Evolutionary conservation across 2,888 invertebrate genomes (phyloP).

Genomic region (Orchesellides sinensis): DNA sequence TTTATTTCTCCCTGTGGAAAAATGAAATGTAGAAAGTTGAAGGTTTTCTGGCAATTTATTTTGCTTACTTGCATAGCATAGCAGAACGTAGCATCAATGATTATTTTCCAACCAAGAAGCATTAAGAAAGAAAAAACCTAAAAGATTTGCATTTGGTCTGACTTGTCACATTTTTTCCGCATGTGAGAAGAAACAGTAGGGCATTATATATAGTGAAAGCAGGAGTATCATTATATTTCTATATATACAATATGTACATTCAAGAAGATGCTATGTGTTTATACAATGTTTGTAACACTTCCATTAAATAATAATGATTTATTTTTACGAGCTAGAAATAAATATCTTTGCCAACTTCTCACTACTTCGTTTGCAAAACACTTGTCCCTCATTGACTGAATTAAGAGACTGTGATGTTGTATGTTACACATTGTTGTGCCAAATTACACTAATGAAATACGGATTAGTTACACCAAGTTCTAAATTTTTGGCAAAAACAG

Average conservation of each 20-base stretch:
- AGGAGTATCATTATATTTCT: no score
- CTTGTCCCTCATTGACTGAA: slow-evolving; percentile 40
- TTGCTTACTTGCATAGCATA: background rate
- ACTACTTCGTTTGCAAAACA: background rate
- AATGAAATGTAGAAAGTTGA: background rate
- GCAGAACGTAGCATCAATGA: background rate
- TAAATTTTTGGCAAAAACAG: background rate
- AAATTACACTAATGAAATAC: background rate
- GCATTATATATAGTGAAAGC: no score
- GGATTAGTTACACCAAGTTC: background rate
- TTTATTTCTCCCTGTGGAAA: slow-evolving; percentile 1
- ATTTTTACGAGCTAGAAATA: slow-evolving; percentile 14
- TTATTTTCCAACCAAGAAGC: background rate
- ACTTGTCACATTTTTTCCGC: slow-evolving; percentile 30
- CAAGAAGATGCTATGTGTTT: no score
- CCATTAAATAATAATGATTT: slow-evolving; percentile 51
- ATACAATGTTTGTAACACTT: slow-evolving; percentile 17
- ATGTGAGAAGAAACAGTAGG: background rate
- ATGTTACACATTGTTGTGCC: slow-evolving; percentile 14
- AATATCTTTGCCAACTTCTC: slow-evolving; percentile 33
- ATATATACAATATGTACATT: no score
- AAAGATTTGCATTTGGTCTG: slow-evolving; percentile 12
- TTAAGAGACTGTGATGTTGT: slow-evolving; percentile 12
- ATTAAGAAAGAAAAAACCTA: background rate
- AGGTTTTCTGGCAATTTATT: slow-evolving; percentile 34